A percentile compares a stretch with the other conserved stretches of the same genome.
Conservation (phyloP, 2,113 vertebrate species). For the Festucalex cinctus region DNA sequence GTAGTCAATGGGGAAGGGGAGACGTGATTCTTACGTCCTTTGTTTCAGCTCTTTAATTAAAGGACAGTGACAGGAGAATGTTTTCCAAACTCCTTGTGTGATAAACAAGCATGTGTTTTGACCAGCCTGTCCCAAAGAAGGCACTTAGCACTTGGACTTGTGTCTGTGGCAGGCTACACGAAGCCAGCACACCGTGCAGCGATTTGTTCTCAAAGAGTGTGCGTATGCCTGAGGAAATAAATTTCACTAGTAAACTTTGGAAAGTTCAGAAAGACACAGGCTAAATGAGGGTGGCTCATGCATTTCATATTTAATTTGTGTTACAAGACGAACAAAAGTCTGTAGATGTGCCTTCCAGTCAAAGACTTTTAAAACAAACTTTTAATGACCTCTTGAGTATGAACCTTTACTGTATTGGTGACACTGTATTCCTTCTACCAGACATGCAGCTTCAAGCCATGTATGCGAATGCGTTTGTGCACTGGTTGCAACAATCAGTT, state of each 20-base stretch:
- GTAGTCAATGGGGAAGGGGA: conserved; percentile 1
- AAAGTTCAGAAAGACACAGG: conserved; percentile 17
- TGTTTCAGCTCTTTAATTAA: conserved; percentile 5
- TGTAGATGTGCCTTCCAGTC: conserved; percentile 1
- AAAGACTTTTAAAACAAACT: not conserved
- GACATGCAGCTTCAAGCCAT: conserved; percentile 22
- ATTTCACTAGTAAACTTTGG: conserved; percentile 10
- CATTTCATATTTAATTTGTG: conserved; percentile 18
- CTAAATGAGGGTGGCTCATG: conserved; percentile 16
- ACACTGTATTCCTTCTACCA: conserved; percentile 47
- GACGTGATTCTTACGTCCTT: conserved; percentile 8
- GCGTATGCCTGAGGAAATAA: conserved; percentile 19
- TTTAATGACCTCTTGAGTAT: conserved; percentile 17
- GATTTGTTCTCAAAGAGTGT: conserved; percentile 21
- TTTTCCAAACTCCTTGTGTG: not conserved
- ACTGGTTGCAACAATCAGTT: conserved; percentile 35
- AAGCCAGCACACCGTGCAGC: not conserved
- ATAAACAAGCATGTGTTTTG: conserved; percentile 11
- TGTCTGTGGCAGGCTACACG: conserved; percentile 1
- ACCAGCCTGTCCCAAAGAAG: conserved; percentile 36
- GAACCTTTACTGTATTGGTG: conserved; percentile 51
- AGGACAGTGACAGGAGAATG: not conserved
- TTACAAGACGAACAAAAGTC: conserved; percentile 1
- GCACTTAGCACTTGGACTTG: conserved; percentile 41
- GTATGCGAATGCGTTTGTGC: conserved; percentile 4